Percentiles rank a stretch among this genome's conserved stretches.
Conservation (phyloP, 2,797 vertebrate species). For the Parauchenoglanis punctatus region DNA sequence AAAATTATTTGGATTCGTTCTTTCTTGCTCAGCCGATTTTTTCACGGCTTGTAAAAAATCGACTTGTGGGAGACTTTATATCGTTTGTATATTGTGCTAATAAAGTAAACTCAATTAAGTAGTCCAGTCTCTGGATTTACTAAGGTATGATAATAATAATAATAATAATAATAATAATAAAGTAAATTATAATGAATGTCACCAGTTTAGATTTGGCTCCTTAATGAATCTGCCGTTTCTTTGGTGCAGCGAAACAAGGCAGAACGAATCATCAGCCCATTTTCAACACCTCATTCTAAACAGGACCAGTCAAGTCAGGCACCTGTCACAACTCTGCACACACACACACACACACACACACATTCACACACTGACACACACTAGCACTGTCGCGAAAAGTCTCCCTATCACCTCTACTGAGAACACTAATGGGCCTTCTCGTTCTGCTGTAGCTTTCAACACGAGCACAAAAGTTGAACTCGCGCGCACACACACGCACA, state of each 20-base stretch:
- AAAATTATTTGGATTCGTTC: neutral
- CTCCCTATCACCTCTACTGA: conserved; percentile 8
- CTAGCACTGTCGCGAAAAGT: conserved; percentile 17
- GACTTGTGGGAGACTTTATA: neutral
- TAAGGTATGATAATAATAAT: neutral
- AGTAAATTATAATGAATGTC: neutral
- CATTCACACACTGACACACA: neutral
- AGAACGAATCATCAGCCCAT: neutral
- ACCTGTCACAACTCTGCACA: conserved; percentile 17
- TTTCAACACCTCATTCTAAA: conserved; percentile 33
- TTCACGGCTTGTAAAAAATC: neutral
- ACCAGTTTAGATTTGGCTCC: neutral
- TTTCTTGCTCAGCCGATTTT: neutral
- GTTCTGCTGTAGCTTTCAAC: neutral
- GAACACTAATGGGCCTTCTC: conserved; percentile 13
- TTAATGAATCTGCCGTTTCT: neutral
- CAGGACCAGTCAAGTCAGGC: conserved; percentile 33
- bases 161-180: neutral
- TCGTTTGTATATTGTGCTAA: neutral
- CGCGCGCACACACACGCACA: too few species aligned
- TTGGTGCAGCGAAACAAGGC: neutral
- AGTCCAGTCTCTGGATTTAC: neutral
- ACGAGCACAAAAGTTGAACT: neutral
- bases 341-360: neutral
- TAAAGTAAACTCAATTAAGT: neutral